A percentile compares a stretch with the other conserved stretches of the same genome.
Conservation (phyloP, 2,888 invertebrate species). For the Formica aserva region DNA sequence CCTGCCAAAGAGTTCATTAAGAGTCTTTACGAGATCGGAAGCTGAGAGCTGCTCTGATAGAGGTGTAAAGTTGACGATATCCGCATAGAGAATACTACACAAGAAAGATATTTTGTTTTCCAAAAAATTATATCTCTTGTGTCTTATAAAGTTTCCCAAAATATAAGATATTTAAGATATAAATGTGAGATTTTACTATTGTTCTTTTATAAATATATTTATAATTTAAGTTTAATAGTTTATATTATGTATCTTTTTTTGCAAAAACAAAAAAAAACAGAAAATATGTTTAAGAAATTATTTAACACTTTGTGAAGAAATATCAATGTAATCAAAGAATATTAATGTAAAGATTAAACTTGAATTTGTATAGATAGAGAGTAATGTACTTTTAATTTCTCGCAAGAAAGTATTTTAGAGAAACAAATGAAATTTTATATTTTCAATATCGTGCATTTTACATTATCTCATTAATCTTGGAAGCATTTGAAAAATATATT, state of each 20-base stretch:
- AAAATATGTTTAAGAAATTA: background rate
- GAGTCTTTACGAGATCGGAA: conserved; percentile 96
- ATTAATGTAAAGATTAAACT: background rate
- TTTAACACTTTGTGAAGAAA: background rate
- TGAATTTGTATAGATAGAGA: background rate
- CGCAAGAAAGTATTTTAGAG: background rate
- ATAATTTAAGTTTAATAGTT: background rate
- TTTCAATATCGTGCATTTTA: background rate
- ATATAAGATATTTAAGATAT: background rate
- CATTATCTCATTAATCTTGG: background rate
- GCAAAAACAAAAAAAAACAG: background rate
- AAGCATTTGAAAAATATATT: background rate
- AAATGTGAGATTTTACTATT: background rate
- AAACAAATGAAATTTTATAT: background rate
- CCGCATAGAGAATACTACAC: conserved; percentile 96
- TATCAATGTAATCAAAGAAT: background rate
- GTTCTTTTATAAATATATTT: background rate
- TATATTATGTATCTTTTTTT: background rate
- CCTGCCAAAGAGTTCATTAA: conserved; percentile 98
- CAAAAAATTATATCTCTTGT: background rate
- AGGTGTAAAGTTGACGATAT: conserved; percentile 99
- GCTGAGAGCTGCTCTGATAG: conserved; percentile 97
- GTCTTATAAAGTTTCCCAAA: background rate
- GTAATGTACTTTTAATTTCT: background rate
- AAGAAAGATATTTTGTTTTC: conserved; percentile 16